Evolutionary conservation across 2,888 invertebrate genomes (phyloP).

Genomic region (Caenorhabditis auriculariae): DNA sequence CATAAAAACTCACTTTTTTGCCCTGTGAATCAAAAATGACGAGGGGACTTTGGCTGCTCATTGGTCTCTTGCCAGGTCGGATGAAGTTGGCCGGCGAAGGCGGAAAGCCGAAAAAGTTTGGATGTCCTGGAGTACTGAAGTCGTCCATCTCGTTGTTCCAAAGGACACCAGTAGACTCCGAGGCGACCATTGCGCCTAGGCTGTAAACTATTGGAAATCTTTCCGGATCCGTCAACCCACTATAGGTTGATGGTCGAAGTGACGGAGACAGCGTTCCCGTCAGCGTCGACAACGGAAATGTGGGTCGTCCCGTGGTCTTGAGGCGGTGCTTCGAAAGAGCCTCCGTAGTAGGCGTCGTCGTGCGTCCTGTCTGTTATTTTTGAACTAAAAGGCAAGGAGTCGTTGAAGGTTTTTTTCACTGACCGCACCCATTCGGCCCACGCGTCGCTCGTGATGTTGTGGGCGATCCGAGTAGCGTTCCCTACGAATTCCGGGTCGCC

Average conservation of each 20-base stretch:
- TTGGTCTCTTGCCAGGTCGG: slow-evolving; percentile 78
- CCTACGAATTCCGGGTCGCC: slow-evolving; percentile 74
- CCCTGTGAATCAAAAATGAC: slow-evolving; percentile 79
- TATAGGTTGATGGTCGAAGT: slow-evolving; percentile 85
- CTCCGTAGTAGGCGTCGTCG: slow-evolving; percentile 58
- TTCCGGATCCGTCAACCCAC: slow-evolving; percentile 72
- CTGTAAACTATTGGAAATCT: slow-evolving; percentile 70
- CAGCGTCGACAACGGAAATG: slow-evolving; percentile 75
- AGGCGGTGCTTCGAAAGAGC: slow-evolving; percentile 55
- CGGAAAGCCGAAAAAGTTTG: slow-evolving; percentile 64
- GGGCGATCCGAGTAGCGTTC: slow-evolving; percentile 52
- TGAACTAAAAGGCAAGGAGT: slow-evolving; percentile 16
- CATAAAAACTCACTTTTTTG: slow-evolving; percentile 87
- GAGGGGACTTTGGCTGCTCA: slow-evolving; percentile 87
- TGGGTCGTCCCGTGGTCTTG: slow-evolving; percentile 85
- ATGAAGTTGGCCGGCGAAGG: slow-evolving; percentile 84
- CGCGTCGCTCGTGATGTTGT: slow-evolving; percentile 46
- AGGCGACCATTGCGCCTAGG: slow-evolving; percentile 79
- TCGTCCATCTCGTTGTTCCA: slow-evolving; percentile 90
- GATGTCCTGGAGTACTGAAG: slow-evolving; percentile 74
- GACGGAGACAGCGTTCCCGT: slow-evolving; percentile 88
- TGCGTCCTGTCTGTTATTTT: slow-evolving; percentile 53
- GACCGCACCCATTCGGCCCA: slow-evolving; percentile 52
- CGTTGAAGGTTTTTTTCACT: neutral
- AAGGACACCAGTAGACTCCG: slow-evolving; percentile 80